Base-by-base conservation (phyloP, 2,113 vertebrate species). In the Phrynosoma platyrhinos region DNA sequence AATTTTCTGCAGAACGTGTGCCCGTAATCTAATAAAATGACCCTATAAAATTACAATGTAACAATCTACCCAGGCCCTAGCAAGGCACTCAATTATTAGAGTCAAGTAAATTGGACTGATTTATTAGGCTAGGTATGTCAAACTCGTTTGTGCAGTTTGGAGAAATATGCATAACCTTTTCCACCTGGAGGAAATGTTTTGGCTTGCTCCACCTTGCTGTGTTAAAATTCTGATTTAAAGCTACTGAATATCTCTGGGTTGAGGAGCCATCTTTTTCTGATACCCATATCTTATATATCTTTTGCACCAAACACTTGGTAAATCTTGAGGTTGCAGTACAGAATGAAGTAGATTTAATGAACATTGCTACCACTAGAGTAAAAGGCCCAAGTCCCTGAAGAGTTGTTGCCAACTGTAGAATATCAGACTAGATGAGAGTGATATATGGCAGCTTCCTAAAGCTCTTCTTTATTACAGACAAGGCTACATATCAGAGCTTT, bases 51-150 rank as follows among this genome's bases (percentile, higher is more conserved):
- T 42, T 2, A 62, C 32, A 62, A 47, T 1, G 52, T 18, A 81
- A 81, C 68, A n/a, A 74, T 30, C 32, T 32, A 58, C 53, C 18
- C 71, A 58, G 55, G 32, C 53, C 72, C 32, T 40, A 81, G 55
- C 53, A 82, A 87, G 42, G 32, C 86, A 82, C 69, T 81, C 71
- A 80, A 87, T 87, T 72, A 87, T 87, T 87, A 75, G 53, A 58
- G 62, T 25, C 53, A 72, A 81, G 66, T 58, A 72, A 40, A 87
- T 42, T 79, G 78, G 78, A 55, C 32, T 62, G 66, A 80, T 87
- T 80, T 87, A 53, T 47, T 79, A 55, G n/a, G n/a, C 76, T 40
- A 20, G 2, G 4, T 53, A 68, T 52, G 36, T 69, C 62, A 71
- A 79, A 62, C 69, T 13, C 1, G 40, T 42, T 10, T 62, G 72